A percentile compares a stretch with the other conserved stretches of the same genome.
phyloP scores from a whole-genome alignment of 2,113 vertebrate genomes.

The Paratilapia polleni region DNA sequence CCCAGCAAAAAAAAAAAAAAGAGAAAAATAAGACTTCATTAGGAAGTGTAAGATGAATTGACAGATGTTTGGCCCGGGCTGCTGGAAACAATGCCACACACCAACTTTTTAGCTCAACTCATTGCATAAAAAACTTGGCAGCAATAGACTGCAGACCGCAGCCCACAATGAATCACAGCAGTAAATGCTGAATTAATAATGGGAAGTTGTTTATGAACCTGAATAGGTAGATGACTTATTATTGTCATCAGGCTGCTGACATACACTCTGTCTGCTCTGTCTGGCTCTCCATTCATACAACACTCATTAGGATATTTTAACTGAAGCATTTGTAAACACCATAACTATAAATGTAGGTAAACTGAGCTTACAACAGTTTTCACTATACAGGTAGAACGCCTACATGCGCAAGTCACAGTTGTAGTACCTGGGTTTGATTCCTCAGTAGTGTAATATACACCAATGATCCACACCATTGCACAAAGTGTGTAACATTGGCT shows the following conservation, averaged over 20 bases:
- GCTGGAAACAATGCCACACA: constrained; percentile 50
- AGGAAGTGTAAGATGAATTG: constrained; percentile 67
- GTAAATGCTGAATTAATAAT: constrained; percentile 27
- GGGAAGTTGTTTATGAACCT: constrained; percentile 53
- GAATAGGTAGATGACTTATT: constrained; percentile 41
- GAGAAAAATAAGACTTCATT: constrained; percentile 42
- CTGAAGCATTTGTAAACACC: not conserved
- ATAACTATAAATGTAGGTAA: not conserved
- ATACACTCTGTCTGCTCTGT: constrained; percentile 18
- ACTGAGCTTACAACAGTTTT: not conserved
- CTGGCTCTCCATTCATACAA: not conserved
- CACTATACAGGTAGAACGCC: not conserved
- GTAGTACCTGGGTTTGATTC: not conserved
- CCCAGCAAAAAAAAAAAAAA: not conserved
- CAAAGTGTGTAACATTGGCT: too few species aligned
- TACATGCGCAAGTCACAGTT: not conserved
- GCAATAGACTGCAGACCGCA: constrained; percentile 37
- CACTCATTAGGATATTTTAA: not conserved
- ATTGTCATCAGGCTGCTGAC: constrained; percentile 36
- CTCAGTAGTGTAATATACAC: not conserved
- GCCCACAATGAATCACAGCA: constrained; percentile 37
- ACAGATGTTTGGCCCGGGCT: constrained; percentile 61
- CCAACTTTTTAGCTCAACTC: constrained; percentile 8
- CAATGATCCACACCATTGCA: not conserved
- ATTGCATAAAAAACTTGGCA: constrained; percentile 41